Base-by-base conservation (phyloP, 92 coral and sea anemone species). In the Palythoa caribaeorum region DNA sequence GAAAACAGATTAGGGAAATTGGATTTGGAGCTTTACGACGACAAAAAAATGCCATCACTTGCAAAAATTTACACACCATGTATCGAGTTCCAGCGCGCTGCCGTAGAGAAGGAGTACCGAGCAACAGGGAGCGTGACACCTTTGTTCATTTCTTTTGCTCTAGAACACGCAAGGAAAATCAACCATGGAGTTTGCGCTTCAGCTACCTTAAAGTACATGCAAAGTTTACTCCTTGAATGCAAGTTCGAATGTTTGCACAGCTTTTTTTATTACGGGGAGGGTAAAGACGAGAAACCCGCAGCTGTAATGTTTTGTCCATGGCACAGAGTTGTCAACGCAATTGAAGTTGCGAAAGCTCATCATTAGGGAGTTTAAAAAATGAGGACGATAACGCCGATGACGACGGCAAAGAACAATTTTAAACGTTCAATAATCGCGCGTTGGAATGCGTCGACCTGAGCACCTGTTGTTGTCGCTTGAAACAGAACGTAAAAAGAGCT, bases 21-120 rank as follows among this genome's bases (percentile, higher is more conserved):
- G 19, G 90, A 79, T 59, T 28, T 88, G 21, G 86, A 88, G 79
- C 73, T 88, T n/a, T 88, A 79, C 39, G 72, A 66, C 60, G 20
- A 79, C 9, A 53, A 20, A 2, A 71, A 59, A 52, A 73, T 55
- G 50, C 81, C 79, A 28, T 28, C 28, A 28, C 28, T 28, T 28
- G 28, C 28, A 28, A 28, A 28, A 28, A 28, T 28, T 28, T 50
- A 74, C 66, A 15, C 37, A 19, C 59, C 81, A 16, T 85, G 73
- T 72, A 65, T 85, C 9, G 83, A 85, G 39, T 12, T 15, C 0
- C 89, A 85, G 59, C 81, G 89, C 36, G 2, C 3, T 13, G 80
- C 54, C 8, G 54, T 57, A 15, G 12, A 16, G 16, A 85, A 74
- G 74, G 60, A 83, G 57, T 66, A 83, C 65, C 10, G 87, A 68